phyloP scores from a whole-genome alignment of 1,140 invertebrate species.

The Leptinotarsa texana region DNA sequence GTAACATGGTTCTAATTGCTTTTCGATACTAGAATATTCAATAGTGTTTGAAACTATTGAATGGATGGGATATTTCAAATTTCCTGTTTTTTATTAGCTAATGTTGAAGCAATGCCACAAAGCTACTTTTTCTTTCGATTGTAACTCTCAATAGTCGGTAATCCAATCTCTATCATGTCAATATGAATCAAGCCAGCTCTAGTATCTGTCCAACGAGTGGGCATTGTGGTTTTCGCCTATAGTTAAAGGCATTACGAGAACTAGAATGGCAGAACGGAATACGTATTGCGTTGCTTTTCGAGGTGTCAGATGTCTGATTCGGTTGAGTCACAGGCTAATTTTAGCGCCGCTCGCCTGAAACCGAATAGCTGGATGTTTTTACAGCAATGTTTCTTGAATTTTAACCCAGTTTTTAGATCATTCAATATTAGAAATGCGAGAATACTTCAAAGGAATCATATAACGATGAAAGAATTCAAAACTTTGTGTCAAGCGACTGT shows the following conservation, averaged over 20 bases:
- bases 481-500: no score
- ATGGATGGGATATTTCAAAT: no score
- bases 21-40: no score
- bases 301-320: slow-evolving; percentile 42
- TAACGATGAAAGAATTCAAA: no score
- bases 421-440: not conserved
- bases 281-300: slow-evolving; percentile 32
- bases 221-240: slow-evolving; percentile 21
- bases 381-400: slow-evolving; percentile 7
- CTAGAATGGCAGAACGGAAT: slow-evolving; percentile 8
- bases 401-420: slow-evolving; percentile 12
- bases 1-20: no score
- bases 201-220: slow-evolving; percentile 17
- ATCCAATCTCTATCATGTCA: not conserved
- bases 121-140: not conserved
- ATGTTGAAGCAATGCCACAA: no score
- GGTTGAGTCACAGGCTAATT: slow-evolving; percentile 43
- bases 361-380: slow-evolving; percentile 27
- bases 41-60: no score
- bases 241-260: slow-evolving; percentile 19
- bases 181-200: slow-evolving; percentile 13
- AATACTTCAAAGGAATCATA: not conserved
- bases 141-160: not conserved
- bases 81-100: no score
- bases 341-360: slow-evolving; percentile 36